Conservation (phyloP, 2,113 vertebrate genomes). For the Glaucomys volans region DNA sequence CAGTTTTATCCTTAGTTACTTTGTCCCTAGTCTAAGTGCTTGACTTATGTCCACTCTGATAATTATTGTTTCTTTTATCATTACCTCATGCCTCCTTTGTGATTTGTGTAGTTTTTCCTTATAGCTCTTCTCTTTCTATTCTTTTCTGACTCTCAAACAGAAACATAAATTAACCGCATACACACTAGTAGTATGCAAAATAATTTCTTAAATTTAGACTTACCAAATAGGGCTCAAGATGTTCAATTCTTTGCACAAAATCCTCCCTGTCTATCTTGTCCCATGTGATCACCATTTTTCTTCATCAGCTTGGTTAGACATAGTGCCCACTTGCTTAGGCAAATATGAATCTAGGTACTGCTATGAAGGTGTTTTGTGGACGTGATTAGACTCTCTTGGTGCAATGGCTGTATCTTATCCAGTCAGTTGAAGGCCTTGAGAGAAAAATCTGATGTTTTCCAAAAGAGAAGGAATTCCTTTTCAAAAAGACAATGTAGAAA, state of each 20-base stretch:
- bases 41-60: neutral
- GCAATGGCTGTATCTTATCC: neutral
- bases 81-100: neutral
- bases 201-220: slow-evolving; percentile 26
- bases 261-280: neutral
- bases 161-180: neutral
- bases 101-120: neutral
- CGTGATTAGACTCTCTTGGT: neutral
- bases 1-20: neutral
- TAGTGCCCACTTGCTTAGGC: neutral
- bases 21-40: neutral
- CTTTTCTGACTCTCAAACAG: neutral
- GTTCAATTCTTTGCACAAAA: slow-evolving; percentile 3
- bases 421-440: neutral
- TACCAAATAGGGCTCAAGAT: neutral
- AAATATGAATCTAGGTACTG: neutral
- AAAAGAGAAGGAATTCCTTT: neutral
- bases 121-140: neutral
- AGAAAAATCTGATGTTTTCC: neutral
- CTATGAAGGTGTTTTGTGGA: neutral
- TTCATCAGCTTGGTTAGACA: neutral
- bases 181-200: neutral
- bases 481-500: neutral
- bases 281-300: neutral
- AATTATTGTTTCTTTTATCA: neutral